phyloP scores from a whole-genome alignment of 2,888 invertebrate species.

The Eulithis prunata region DNA sequence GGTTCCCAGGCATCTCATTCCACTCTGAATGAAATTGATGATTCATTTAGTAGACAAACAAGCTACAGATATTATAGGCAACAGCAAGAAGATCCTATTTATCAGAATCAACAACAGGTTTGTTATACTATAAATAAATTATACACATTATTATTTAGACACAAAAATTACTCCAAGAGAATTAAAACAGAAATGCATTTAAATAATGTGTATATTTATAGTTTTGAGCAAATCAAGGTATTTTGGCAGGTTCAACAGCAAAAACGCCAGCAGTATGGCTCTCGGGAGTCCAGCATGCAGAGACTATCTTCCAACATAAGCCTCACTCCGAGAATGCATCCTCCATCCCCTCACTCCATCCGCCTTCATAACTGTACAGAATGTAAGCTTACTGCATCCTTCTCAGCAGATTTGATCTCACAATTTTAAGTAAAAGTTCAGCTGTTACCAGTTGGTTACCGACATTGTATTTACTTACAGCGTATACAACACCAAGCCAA shows the following conservation, averaged over 20 bases:
- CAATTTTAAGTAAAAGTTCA: too few relatives aligned
- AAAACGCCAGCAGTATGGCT: conserved; percentile 78
- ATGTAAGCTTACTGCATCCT: conserved; percentile 54
- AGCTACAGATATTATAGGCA: conserved; percentile 76
- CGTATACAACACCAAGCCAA: conserved; percentile 70
- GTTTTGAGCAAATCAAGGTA: too few relatives aligned
- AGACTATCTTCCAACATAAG: conserved; percentile 75
- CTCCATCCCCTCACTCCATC: conserved; percentile 73
- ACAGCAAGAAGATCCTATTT: conserved; percentile 76
- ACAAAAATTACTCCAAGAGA: too few relatives aligned
- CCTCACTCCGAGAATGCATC: conserved; percentile 69
- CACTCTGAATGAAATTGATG: conserved; percentile 77
- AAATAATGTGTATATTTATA: too few relatives aligned
- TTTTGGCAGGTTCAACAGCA: conserved; percentile 73
- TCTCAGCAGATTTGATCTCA: background rate
- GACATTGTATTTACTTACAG: conserved; percentile 57
- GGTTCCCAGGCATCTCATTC: conserved; percentile 71
- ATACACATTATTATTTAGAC: too few relatives aligned
- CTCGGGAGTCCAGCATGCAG: conserved; percentile 76
- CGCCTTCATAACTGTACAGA: conserved; percentile 74
- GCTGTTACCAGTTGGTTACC: too few relatives aligned
- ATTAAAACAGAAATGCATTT: too few relatives aligned
- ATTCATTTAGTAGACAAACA: conserved; percentile 78
- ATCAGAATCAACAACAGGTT: conserved; percentile 82
- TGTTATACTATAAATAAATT: conserved; percentile 5